Conservation (phyloP, 2,888 invertebrate species). For the Ceratothoa steindachneri region DNA sequence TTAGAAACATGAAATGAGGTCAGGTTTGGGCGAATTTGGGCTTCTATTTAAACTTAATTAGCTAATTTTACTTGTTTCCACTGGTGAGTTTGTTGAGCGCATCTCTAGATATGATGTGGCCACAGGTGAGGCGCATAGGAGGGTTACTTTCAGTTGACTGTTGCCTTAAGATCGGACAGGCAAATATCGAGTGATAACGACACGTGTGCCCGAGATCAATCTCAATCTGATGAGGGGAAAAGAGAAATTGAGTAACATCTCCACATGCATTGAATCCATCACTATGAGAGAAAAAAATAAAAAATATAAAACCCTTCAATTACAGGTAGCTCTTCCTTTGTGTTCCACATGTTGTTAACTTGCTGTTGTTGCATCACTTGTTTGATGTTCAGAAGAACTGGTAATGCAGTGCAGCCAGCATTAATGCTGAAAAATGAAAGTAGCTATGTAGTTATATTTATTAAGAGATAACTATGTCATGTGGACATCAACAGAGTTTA, state of each 20-base stretch:
- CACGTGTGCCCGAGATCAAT: conserved; percentile 86
- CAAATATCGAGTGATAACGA: conserved; percentile 95
- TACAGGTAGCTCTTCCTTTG: conserved; percentile 91
- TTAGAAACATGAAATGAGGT: too few relatives aligned
- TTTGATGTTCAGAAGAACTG: conserved; percentile 88
- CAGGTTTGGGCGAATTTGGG: too few relatives aligned
- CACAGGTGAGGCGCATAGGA: conserved; percentile 93
- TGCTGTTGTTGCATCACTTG: conserved; percentile 84
- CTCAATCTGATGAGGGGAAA: conserved; percentile 89
- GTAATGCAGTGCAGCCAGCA: conserved; percentile 88
- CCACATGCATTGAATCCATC: too few relatives aligned
- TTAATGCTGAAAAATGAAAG: conserved; percentile 62
- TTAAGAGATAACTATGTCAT: too few relatives aligned
- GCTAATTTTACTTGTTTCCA: conserved; percentile 88
- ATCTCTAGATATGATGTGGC: conserved; percentile 96
- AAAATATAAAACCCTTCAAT: conserved; percentile 51
- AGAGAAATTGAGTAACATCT: conserved; percentile 17
- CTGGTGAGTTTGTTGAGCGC: conserved; percentile 90
- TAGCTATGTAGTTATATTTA: background rate
- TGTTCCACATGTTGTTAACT: conserved; percentile 90
- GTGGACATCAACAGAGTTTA: too few relatives aligned
- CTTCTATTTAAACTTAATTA: too few relatives aligned
- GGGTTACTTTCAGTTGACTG: conserved; percentile 86
- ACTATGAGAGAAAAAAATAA: background rate
- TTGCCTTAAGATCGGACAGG: conserved; percentile 95